Evolutionary conservation across 2,113 vertebrate species (phyloP), one percentile per base, ranked within the genome.

Genomic region (Pogona vitticeps): DNA sequence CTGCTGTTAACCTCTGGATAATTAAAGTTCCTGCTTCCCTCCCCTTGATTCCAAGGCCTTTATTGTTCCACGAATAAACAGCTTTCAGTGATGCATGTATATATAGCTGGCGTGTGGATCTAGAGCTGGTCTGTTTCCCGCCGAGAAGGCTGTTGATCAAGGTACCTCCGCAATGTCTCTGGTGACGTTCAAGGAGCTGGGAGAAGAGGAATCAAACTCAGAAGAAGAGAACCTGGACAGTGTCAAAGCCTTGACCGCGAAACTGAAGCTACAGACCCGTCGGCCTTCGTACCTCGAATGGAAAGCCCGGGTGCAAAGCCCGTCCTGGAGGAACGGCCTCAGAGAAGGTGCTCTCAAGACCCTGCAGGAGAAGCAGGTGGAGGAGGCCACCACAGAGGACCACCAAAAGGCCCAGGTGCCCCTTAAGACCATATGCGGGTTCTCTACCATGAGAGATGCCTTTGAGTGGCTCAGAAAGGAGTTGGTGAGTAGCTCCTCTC

Each of bases 271-370:
- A 33, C 96, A 99, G 94, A 99, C 98, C 0, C 96, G 98, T 82
- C 94, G 98, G 87, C 98, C 98, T 0, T 99, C 98, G 0, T 99
- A 98, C 71, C 92, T 98, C 88, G 98, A 99, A 94, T 99, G 98
- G 98, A 96, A 98, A 3, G 97, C 98, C n/a, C 95, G 91, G 8
- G 91, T 98, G 0, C 94, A 96, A 94, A 97, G 96, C 26, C 95
- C 94, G 68, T 94, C 96, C 63, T 98, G 98, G 98, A 72, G 17
- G 40, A 91, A 93, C 0, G 68, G 10, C 20, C 31, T 80, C 0
- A 8, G 36, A 88, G 70, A 31, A 2, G 59, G 33, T 20, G 40
- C 82, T 1, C 91, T 73, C 76, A 20, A 92, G 2, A 92, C 36
- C 6, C 90, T 71, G 0, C 65, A 80, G 12, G 91, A 58, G 15